Evolutionary conservation across 2,797 vertebrate genomes (phyloP).

Genomic region (Schizothorax lantsangensis): DNA sequence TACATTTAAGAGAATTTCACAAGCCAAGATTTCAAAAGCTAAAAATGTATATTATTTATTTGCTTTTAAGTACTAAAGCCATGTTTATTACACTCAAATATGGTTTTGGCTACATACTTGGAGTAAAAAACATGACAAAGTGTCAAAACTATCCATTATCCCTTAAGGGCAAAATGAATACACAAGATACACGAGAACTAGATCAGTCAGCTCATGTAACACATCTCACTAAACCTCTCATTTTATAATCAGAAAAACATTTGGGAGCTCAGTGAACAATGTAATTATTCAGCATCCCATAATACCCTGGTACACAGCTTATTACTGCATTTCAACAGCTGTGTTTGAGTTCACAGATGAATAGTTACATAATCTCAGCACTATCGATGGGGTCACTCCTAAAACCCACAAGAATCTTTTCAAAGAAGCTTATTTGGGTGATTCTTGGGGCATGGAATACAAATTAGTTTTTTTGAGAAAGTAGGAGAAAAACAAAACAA

Average conservation of each 20-base stretch:
- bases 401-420: constrained; percentile 50
- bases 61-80: neutral
- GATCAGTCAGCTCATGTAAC: neutral
- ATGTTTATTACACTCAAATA: neutral
- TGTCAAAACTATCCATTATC: neutral
- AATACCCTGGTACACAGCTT: constrained; percentile 40
- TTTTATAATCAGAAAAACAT: constrained; percentile 31
- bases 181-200: neutral
- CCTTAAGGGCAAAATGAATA: neutral
- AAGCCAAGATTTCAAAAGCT: neutral
- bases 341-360: constrained; percentile 45
- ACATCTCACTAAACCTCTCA: neutral
- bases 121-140: neutral
- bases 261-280: constrained; percentile 42
- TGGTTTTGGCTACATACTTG: neutral
- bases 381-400: constrained; percentile 45
- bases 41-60: neutral
- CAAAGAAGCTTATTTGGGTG: constrained; percentile 47
- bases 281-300: constrained; percentile 32
- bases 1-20: neutral
- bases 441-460: constrained; percentile 30
- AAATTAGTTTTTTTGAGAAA: constrained; percentile 4
- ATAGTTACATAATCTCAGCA: constrained; percentile 52
- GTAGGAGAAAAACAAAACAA: neutral
- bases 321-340: constrained; percentile 48